A percentile compares a stretch with the other conserved stretches of the same genome.
phyloP scores from a whole-genome alignment of 2,113 vertebrate genomes.

The human region GRCh38 chr3:45981001-45981500 shows the following conservation, averaged over 20 bases:
- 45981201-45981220: fast-evolving
- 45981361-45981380: background rate
- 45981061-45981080: fast-evolving
- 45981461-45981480: background rate
- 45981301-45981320: background rate
- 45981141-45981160: background rate
- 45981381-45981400: background rate
- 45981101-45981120: background rate
- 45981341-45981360: background rate
- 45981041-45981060: background rate
- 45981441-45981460: background rate
- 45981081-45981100: background rate
- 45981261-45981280: background rate
- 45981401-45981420: background rate
- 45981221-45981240: background rate
- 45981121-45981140: background rate
- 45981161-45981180: background rate
- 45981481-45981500: background rate
- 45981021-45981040: background rate
- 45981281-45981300: background rate
- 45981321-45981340: background rate
- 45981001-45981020: background rate
- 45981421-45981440: background rate
- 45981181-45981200: background rate
- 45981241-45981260: background rate